These are phyloP conservation scores for Plectus sambesii DNA, from an alignment of 1,140 invertebrate genomes.

Conservation along the genomic window DNA sequence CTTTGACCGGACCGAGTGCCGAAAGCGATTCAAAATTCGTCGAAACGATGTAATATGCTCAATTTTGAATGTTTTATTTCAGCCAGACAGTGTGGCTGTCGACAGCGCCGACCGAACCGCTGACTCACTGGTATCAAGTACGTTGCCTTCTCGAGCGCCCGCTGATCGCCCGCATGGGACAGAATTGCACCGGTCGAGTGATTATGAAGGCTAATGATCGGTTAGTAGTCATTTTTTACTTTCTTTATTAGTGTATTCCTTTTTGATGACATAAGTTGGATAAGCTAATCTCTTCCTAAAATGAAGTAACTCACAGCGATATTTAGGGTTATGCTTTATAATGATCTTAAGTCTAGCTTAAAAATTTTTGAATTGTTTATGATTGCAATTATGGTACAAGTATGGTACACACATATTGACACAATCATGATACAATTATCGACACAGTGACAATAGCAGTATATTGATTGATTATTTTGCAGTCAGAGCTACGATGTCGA, in stretches of 20 bases:
- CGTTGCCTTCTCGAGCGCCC: conserved; percentile 84
- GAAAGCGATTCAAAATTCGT: neutral
- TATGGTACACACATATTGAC: no score
- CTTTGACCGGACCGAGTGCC: neutral
- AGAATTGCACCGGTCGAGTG: conserved; percentile 74
- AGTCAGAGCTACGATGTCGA: conserved; percentile 99
- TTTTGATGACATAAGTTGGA: no score
- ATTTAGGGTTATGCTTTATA: no score
- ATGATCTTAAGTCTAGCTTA: no score
- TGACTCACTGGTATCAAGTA: conserved; percentile 99
- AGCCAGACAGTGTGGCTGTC: conserved; percentile 84
- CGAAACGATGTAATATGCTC: conserved; percentile 15
- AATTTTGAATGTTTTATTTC: conserved; percentile 11
- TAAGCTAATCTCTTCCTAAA: no score
- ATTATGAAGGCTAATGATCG: conserved; percentile 81
- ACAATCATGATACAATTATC: no score
- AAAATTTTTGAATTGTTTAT: no score
- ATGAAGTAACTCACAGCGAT: no score
- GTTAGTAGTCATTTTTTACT: no score
- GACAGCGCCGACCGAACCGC: conserved; percentile 92
- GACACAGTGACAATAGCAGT: no score
- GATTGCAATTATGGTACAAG: no score
- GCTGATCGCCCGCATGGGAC: conserved; percentile 84
- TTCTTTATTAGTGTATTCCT: conserved; percentile 14
- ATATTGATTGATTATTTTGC: no score